These are phyloP conservation scores for Aurelia aurita DNA, from an alignment of 30 jellyfish, hydroid and myxozoan genomes.

Conservation along the genomic window DNA sequence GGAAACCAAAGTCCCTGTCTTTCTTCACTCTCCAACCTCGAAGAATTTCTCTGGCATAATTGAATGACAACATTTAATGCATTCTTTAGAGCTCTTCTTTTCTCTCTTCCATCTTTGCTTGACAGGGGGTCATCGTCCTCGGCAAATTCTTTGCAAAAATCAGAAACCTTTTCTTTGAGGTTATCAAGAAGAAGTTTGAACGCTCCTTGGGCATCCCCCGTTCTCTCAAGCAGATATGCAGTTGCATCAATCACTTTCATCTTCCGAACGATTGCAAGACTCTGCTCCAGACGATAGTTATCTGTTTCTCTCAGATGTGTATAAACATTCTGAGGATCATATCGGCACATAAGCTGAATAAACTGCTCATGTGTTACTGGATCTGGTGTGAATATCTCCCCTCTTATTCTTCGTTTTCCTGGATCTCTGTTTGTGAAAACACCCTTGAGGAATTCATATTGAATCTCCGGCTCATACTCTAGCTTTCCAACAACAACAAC, in stretches of 20 bases:
- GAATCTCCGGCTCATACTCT: conserved; percentile 72
- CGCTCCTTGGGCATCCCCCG: conserved; percentile 93
- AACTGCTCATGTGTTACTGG: conserved; percentile 86
- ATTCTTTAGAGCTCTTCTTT: conserved; percentile 41
- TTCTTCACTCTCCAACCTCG: conserved; percentile 90
- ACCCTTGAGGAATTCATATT: conserved; percentile 85
- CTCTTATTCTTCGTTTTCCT: conserved; percentile 34
- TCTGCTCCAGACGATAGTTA: conserved; percentile 92
- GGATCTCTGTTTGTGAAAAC: conserved; percentile 74
- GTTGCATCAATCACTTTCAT: conserved; percentile 86
- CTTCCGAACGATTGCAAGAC: conserved; percentile 77
- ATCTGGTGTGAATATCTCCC: conserved; percentile 39
- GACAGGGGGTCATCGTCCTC: conserved; percentile 65
- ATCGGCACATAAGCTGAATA: conserved; percentile 90
- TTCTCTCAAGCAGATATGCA: conserved; percentile 88
- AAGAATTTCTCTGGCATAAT: conserved; percentile 88
- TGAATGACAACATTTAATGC: conserved; percentile 66
- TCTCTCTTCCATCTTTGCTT: conserved; percentile 67
- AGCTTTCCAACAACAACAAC: conserved; percentile 77
- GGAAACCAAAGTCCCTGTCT: conserved; percentile 99
- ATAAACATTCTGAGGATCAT: conserved; percentile 83
- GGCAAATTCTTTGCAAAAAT: conserved; percentile 61
- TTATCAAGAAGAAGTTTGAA: conserved; percentile 79
- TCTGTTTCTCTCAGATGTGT: conserved; percentile 85
- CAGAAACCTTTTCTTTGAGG: conserved; percentile 71